These are phyloP conservation scores for Tiaroga cobitis DNA, from an alignment of 2,797 vertebrate species.

Conservation along the genomic window DNA sequence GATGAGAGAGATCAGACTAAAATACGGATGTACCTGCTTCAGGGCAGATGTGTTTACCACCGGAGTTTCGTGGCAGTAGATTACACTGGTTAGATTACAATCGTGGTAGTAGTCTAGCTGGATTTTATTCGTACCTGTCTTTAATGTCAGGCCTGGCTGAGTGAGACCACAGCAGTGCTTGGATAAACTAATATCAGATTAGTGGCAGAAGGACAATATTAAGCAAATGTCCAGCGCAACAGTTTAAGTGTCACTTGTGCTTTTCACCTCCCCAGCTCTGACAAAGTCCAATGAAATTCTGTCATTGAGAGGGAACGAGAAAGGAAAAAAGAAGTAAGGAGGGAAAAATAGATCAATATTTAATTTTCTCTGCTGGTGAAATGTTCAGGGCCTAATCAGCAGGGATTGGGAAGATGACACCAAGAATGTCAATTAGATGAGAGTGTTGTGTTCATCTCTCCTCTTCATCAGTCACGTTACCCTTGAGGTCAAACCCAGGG, in stretches of 20 bases:
- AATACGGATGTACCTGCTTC: neutral
- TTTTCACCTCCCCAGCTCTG: constrained; percentile 46
- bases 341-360: constrained; percentile 84
- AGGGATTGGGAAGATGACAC: constrained; percentile 77
- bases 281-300: constrained; percentile 70
- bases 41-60: neutral
- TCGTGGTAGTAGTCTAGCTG: neutral
- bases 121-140: neutral
- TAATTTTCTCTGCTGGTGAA: constrained; percentile 83
- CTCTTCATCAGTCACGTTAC: constrained; percentile 14
- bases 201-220: constrained; percentile 24
- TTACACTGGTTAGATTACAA: neutral
- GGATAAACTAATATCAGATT: constrained; percentile 1
- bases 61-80: neutral
- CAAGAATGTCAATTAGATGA: constrained; percentile 76
- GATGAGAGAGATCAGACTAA: neutral
- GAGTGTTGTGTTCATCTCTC: constrained; percentile 18
- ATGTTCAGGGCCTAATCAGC: constrained; percentile 79
- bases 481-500: constrained; percentile 12
- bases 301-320: constrained; percentile 58
- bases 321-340: constrained; percentile 21
- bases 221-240: neutral
- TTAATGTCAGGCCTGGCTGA: neutral
- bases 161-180: neutral
- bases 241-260: constrained; percentile 28